A percentile compares a stretch with the other conserved stretches of the same genome.
Evolutionary conservation across 2,797 vertebrate species (phyloP).

Genomic region (Microtus obscurus): DNA sequence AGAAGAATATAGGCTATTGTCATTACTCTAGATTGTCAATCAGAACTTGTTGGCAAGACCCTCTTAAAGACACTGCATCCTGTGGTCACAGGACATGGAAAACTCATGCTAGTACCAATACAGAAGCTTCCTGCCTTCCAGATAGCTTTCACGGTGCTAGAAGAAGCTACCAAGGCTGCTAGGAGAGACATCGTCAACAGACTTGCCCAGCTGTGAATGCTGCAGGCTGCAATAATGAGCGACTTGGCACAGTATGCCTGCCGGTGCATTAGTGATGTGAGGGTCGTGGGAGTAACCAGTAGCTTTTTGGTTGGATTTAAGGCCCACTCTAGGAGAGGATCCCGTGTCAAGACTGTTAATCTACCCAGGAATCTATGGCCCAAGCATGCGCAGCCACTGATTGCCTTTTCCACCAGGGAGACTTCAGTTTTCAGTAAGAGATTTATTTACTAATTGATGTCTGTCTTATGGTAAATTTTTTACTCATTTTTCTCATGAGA

Average conservation of each 20-base stretch:
- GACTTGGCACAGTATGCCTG: not conserved
- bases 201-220: not conserved
- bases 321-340: not conserved
- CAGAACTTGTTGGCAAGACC: not conserved
- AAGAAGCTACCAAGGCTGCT: not conserved
- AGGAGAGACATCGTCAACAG: not conserved
- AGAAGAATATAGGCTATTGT: not conserved
- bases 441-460: not conserved
- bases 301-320: not conserved
- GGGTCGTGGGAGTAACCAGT: not conserved
- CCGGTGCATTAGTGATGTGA: not conserved
- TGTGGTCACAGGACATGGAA: not conserved
- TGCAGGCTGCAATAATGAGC: not conserved
- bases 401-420: not conserved
- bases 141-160: not conserved
- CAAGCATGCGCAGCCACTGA: not conserved
- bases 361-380: not conserved
- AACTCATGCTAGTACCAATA: not conserved
- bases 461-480: not conserved
- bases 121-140: not conserved
- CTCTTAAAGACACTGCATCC: not conserved
- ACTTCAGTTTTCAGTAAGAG: not conserved
- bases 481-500: constrained; percentile 30
- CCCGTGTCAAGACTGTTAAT: not conserved
- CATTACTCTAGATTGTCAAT: not conserved